These are phyloP conservation scores for Galbula dea DNA, from an alignment of 2,113 vertebrate genomes.

Conservation along the genomic window DNA sequence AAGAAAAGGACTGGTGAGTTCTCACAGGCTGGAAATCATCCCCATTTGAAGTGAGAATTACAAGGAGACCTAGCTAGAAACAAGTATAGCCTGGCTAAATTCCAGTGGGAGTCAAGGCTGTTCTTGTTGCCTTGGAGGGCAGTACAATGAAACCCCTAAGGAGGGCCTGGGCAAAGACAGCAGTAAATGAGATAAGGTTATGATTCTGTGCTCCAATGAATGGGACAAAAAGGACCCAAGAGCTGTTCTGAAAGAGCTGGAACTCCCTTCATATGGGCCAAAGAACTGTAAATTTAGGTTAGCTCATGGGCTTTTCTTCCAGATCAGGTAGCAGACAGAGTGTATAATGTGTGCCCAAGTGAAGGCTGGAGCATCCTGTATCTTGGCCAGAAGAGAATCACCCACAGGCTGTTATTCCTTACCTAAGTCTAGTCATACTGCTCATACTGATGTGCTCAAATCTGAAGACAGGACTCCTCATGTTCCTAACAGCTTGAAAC, in stretches of 20 bases:
- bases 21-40: not conserved
- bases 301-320: not conserved
- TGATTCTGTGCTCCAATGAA: not conserved
- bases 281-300: not conserved
- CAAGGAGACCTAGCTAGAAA: not conserved
- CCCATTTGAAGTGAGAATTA: not conserved
- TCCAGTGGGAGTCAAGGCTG: not conserved
- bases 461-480: not conserved
- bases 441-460: not conserved
- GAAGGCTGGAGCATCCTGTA: not conserved
- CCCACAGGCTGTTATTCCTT: not conserved
- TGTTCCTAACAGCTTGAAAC: not conserved
- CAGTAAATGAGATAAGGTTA: not conserved
- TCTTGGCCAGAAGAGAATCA: not conserved
- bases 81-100: not conserved
- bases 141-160: slow-evolving; percentile 11
- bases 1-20: slow-evolving; percentile 5
- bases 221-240: not conserved
- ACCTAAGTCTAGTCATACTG: not conserved
- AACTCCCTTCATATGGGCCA: not conserved
- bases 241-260: not conserved
- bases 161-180: not conserved
- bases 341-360: not conserved
- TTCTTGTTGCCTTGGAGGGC: not conserved
- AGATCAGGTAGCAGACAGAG: not conserved